These are phyloP conservation scores for Brachypodius melanocephalos DNA, from an alignment of 2,113 vertebrate species.

Conservation along the genomic window DNA sequence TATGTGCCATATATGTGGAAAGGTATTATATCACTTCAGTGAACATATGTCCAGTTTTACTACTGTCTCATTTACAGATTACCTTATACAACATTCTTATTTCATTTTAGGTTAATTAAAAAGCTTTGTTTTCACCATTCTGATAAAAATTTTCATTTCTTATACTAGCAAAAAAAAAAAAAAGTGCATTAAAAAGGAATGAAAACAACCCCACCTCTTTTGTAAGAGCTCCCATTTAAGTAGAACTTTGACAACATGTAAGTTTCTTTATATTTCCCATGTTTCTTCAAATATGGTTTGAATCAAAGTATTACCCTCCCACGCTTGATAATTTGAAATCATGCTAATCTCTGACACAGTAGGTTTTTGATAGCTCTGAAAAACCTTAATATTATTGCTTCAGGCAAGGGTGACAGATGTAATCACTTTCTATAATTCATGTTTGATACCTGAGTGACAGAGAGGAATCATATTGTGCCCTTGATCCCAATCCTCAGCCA, in stretches of 20 bases:
- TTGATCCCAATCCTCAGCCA: constrained; percentile 74
- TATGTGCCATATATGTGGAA: not conserved
- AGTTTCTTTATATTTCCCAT: not conserved
- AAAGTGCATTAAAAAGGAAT: not conserved
- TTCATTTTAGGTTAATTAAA: not conserved
- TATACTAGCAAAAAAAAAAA: not conserved
- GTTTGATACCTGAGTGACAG: constrained; percentile 84
- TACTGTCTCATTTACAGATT: not conserved
- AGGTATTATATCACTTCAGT: not conserved
- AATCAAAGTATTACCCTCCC: constrained; percentile 31
- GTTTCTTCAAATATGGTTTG: constrained; percentile 50
- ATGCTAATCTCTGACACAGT: constrained; percentile 82
- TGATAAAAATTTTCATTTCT: not conserved
- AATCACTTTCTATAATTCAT: constrained; percentile 85
- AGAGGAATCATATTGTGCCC: constrained; percentile 70
- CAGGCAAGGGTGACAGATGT: constrained; percentile 86
- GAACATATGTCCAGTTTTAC: not conserved
- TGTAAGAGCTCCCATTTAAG: not conserved
- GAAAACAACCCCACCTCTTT: not conserved
- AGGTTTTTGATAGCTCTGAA: constrained; percentile 81
- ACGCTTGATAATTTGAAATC: constrained; percentile 72
- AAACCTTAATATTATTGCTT: constrained; percentile 84
- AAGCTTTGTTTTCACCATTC: not conserved
- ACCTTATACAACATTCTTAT: not conserved
- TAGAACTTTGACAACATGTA: not conserved